These are phyloP conservation scores for Noturus placidus DNA, from an alignment of 2,113 vertebrate species.

Conservation along the genomic window DNA sequence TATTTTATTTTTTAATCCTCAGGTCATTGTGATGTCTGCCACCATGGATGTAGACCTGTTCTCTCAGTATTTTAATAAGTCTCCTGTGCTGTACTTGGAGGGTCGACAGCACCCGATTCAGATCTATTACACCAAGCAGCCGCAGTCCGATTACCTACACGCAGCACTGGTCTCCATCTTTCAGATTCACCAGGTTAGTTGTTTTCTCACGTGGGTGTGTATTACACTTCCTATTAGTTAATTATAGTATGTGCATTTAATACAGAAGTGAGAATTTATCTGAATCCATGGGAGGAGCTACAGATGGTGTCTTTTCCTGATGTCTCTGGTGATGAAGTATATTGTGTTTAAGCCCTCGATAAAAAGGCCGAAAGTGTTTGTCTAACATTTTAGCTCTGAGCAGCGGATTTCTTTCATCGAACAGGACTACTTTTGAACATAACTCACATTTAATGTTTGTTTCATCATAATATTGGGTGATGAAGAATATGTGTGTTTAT, in stretches of 20 bases:
- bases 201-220: neutral
- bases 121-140: slow-evolving; percentile 89
- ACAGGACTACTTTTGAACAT: neutral
- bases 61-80: slow-evolving; percentile 89
- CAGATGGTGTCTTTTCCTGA: neutral
- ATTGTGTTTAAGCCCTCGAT: neutral
- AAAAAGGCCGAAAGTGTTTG: neutral
- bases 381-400: neutral
- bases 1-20: neutral
- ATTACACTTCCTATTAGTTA: neutral
- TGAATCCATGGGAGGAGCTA: neutral
- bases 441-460: neutral
- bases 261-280: neutral
- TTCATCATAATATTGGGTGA: neutral
- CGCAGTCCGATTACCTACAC: slow-evolving; percentile 95
- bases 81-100: slow-evolving; percentile 93
- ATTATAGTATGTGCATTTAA: neutral
- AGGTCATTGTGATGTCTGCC: slow-evolving; percentile 96
- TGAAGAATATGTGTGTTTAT: neutral
- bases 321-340: neutral
- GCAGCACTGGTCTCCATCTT: slow-evolving; percentile 91
- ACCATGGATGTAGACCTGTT: slow-evolving; percentile 98
- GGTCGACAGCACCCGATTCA: slow-evolving; percentile 94
- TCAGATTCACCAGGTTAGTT: slow-evolving; percentile 91
- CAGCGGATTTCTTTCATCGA: neutral